Conservation (phyloP, 2,888 invertebrate genomes). For the Meandrusa payeni region DNA sequence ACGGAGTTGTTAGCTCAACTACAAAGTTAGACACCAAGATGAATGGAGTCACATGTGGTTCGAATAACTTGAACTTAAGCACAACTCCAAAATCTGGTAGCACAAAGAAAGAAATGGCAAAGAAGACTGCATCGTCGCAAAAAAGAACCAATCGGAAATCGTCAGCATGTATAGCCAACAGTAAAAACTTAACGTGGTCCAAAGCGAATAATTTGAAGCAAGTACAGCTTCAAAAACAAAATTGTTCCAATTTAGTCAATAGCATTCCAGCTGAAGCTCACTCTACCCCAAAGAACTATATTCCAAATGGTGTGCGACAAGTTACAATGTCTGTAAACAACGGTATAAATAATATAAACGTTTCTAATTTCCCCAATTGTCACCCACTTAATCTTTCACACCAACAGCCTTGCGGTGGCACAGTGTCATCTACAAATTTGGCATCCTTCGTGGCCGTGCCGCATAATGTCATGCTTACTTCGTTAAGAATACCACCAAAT, state of each 20-base stretch:
- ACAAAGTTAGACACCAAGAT: conserved; percentile 71
- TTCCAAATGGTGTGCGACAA: conserved; percentile 66
- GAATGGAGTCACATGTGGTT: conserved; percentile 73
- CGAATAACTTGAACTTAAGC: conserved; percentile 66
- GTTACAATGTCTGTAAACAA: conserved; percentile 65
- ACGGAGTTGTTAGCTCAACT: conserved; percentile 66
- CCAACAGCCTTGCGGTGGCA: conserved; percentile 61
- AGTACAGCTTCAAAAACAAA: conserved; percentile 67
- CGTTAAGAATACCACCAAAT: conserved; percentile 79
- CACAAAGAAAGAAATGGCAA: conserved; percentile 54
- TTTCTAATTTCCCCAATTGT: conserved; percentile 65
- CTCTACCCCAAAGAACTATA: conserved; percentile 64
- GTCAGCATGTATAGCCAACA: conserved; percentile 72
- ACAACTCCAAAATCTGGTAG: conserved; percentile 47
- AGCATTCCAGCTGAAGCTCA: conserved; percentile 51
- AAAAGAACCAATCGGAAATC: conserved; percentile 71
- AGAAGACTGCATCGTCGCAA: conserved; percentile 43
- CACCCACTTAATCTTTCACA: conserved; percentile 60
- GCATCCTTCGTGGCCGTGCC: conserved; percentile 73
- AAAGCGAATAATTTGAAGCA: conserved; percentile 73
- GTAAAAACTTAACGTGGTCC: conserved; percentile 72
- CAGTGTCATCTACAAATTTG: conserved; percentile 61
- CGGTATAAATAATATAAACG: conserved; percentile 57
- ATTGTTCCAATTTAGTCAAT: conserved; percentile 51
- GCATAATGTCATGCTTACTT: conserved; percentile 79